Evolutionary conservation across 2,113 vertebrate genomes (phyloP).

Genomic region (Alces alces): DNA sequence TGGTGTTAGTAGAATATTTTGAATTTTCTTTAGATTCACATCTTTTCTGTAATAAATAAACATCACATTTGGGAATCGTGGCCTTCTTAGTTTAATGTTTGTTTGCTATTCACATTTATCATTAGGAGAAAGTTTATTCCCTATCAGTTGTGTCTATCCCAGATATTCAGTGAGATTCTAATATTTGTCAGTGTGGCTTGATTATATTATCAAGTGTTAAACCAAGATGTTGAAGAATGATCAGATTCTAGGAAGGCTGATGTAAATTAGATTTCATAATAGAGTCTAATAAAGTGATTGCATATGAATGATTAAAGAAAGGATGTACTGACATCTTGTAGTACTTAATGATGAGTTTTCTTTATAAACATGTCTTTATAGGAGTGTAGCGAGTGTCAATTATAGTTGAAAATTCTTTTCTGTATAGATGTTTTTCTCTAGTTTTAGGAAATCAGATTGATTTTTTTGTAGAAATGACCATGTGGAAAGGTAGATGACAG

Average conservation of each 20-base stretch:
- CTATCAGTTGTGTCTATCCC: not conserved
- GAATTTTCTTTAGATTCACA: not conserved
- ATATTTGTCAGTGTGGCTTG: not conserved
- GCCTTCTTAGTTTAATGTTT: not conserved
- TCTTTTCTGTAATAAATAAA: not conserved
- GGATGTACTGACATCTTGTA: not conserved
- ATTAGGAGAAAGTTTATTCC: not conserved
- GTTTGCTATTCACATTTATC: not conserved
- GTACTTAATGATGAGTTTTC: not conserved
- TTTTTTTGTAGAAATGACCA: not conserved
- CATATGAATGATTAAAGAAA: not conserved
- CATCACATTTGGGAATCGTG: not conserved
- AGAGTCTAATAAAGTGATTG: not conserved
- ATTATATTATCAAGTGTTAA: not conserved
- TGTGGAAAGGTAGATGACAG: not conserved
- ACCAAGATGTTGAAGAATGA: not conserved
- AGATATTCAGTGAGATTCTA: conserved; percentile 6
- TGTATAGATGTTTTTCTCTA: not conserved
- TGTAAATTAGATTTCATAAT: not conserved
- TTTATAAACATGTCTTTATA: not conserved
- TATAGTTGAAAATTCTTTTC: not conserved
- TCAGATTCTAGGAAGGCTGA: not conserved
- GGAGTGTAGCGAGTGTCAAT: not conserved
- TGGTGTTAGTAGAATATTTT: conserved; percentile 13
- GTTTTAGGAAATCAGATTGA: not conserved